Conservation (phyloP, 2,113 vertebrate genomes). For the Lepisosteus oculatus region DNA sequence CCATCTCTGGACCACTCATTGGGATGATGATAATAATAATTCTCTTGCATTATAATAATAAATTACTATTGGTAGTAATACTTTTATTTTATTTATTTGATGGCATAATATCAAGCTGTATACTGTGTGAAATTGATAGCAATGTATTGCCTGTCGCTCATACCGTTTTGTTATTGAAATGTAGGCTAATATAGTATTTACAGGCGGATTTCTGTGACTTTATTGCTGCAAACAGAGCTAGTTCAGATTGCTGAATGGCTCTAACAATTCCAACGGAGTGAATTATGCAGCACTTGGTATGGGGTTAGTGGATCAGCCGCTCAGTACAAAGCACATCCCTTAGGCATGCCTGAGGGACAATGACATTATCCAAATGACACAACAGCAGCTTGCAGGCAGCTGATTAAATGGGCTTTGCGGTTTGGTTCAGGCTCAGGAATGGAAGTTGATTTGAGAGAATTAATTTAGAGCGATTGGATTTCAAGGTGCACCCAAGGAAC, state of each 20-base stretch:
- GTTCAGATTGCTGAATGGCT: slow-evolving; percentile 47
- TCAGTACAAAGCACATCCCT: slow-evolving; percentile 50
- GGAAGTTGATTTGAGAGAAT: slow-evolving; percentile 59
- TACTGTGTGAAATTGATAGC: slow-evolving; percentile 3
- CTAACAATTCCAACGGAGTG: slow-evolving; percentile 28
- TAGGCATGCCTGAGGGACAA: slow-evolving; percentile 49
- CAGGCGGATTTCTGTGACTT: slow-evolving; percentile 52
- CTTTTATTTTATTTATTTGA: neutral
- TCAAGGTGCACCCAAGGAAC: slow-evolving; percentile 12
- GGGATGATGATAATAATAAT: no score
- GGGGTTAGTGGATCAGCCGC: slow-evolving; percentile 56
- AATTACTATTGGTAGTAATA: neutral
- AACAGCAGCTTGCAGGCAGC: slow-evolving; percentile 46
- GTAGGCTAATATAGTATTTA: slow-evolving; percentile 60
- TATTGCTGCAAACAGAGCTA: slow-evolving; percentile 47
- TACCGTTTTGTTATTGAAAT: slow-evolving; percentile 39
- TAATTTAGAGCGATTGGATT: slow-evolving; percentile 49
- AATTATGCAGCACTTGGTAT: slow-evolving; percentile 23
- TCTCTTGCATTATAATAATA: neutral
- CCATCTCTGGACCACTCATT: no score
- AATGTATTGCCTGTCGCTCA: slow-evolving; percentile 8
- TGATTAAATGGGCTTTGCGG: slow-evolving; percentile 55
- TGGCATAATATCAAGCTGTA: neutral
- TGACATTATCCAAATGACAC: slow-evolving; percentile 67
- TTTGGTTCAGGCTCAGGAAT: slow-evolving; percentile 44